Conservation (phyloP, 2,113 vertebrate genomes). For the Hypomesus transpacificus region DNA sequence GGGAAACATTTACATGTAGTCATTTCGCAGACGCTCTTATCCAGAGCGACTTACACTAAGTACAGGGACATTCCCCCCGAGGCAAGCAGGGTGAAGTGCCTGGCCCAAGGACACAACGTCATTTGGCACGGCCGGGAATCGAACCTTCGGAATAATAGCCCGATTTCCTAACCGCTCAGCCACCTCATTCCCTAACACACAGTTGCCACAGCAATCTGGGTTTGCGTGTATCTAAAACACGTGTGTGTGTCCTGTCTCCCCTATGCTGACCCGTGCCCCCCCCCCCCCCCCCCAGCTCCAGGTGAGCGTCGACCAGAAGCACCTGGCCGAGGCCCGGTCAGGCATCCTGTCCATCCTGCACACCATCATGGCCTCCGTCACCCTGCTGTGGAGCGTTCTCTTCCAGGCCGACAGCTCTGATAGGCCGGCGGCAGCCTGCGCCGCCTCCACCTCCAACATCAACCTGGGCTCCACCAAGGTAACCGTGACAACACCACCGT, state of each 20-base stretch:
- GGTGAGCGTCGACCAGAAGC: constrained; percentile 91
- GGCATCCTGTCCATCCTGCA: constrained; percentile 95
- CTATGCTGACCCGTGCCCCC: too few species aligned
- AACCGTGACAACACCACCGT: neutral
- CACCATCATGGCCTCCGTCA: constrained; percentile 97
- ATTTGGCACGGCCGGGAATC: too few species aligned
- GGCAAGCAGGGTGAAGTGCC: too few species aligned
- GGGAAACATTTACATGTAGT: too few species aligned
- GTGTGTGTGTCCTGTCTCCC: constrained; percentile 3
- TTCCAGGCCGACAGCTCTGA: constrained; percentile 90
- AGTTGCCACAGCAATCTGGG: neutral
- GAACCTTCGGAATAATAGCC: too few species aligned
- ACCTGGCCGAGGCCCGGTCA: constrained; percentile 89
- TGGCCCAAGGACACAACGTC: too few species aligned
- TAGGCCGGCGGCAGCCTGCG: constrained; percentile 78
- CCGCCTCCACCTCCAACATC: constrained; percentile 87
- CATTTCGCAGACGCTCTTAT: too few species aligned
- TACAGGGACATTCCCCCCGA: too few species aligned
- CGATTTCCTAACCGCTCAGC: too few species aligned
- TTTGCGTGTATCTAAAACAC: neutral
- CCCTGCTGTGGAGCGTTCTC: constrained; percentile 90
- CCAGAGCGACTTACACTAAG: too few species aligned
- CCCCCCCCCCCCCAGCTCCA: constrained; percentile 73
- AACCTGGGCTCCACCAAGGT: constrained; percentile 98
- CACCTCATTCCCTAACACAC: too few species aligned